Conservation (phyloP, 2,113 vertebrate species). For the Serinus canaria region DNA sequence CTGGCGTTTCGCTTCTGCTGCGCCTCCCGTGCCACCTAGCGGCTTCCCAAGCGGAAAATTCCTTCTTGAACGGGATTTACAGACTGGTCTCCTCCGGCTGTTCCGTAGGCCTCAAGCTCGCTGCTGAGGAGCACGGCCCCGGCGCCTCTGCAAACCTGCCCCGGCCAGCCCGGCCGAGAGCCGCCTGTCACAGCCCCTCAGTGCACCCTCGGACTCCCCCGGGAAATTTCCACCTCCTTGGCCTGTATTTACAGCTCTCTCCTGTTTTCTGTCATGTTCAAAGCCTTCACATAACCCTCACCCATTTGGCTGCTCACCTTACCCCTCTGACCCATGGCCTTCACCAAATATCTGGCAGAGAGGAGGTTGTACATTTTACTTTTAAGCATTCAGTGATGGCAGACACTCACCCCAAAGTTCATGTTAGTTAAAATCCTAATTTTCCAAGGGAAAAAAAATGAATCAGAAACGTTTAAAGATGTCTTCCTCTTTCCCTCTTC, state of each 20-base stretch:
- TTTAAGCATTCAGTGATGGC: background rate
- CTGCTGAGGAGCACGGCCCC: rapidly evolving
- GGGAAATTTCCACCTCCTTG: background rate
- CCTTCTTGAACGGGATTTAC: background rate
- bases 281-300: background rate
- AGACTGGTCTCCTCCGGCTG: rapidly evolving
- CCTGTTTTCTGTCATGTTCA: background rate
- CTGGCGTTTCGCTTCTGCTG: background rate
- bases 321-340: background rate
- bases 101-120: rapidly evolving
- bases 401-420: background rate
- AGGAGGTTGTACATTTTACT: background rate
- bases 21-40: conserved; percentile 70
- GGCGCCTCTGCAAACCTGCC: rapidly evolving
- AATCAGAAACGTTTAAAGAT: background rate
- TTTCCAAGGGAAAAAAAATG: background rate
- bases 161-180: rapidly evolving
- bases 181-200: background rate
- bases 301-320: background rate
- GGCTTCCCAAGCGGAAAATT: conserved; percentile 54
- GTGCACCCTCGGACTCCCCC: background rate
- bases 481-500: background rate
- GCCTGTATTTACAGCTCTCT: background rate
- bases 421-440: background rate
- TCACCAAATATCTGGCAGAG: background rate